These are phyloP conservation scores for Drosophila lacertosa DNA, from an alignment of 1,140 invertebrate species.

Conservation along the genomic window DNA sequence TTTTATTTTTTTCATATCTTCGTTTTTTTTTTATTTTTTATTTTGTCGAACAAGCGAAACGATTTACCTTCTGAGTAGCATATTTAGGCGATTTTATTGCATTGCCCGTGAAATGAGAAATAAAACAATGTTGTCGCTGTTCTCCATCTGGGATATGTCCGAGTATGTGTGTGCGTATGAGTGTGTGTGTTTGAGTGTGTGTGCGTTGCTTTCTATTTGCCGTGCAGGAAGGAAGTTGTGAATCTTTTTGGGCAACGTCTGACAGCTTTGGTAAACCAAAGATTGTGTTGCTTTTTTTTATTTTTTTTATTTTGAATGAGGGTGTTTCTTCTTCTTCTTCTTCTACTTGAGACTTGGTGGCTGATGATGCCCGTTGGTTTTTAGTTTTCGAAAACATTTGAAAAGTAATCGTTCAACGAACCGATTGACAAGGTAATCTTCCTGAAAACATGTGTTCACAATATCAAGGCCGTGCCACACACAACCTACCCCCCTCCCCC, in stretches of 20 bases:
- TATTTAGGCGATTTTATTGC: conserved; percentile 70
- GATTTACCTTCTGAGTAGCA: conserved; percentile 62
- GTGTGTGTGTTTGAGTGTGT: conserved; percentile 6
- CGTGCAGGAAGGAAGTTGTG: conserved; percentile 70
- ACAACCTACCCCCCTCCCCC: conserved; percentile 2
- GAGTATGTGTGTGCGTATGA: conserved; percentile 4
- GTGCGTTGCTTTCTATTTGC: conserved; percentile 49
- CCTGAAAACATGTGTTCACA: conserved; percentile 69
- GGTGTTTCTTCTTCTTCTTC: conserved; percentile 28
- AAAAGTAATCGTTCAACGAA: conserved; percentile 78
- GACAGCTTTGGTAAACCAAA: conserved; percentile 60
- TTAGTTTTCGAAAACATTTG: conserved; percentile 56
- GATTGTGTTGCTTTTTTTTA: conserved; percentile 40
- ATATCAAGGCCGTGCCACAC: conserved; percentile 66
- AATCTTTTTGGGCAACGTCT: conserved; percentile 60
- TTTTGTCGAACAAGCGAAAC: conserved; percentile 45
- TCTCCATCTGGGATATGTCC: conserved; percentile 33
- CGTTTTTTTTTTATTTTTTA: conserved; percentile 4
- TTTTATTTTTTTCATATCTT: conserved; percentile 18
- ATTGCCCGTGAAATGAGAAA: conserved; percentile 73
- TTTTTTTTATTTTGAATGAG: conserved; percentile 14
- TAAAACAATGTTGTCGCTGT: conserved; percentile 75
- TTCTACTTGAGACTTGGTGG: conserved; percentile 5
- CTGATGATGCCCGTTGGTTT: conserved; percentile 30
- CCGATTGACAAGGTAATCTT: conserved; percentile 78